Evolutionary conservation across 2,113 vertebrate genomes (phyloP).

Genomic region (Typhlomys cinereus): DNA sequence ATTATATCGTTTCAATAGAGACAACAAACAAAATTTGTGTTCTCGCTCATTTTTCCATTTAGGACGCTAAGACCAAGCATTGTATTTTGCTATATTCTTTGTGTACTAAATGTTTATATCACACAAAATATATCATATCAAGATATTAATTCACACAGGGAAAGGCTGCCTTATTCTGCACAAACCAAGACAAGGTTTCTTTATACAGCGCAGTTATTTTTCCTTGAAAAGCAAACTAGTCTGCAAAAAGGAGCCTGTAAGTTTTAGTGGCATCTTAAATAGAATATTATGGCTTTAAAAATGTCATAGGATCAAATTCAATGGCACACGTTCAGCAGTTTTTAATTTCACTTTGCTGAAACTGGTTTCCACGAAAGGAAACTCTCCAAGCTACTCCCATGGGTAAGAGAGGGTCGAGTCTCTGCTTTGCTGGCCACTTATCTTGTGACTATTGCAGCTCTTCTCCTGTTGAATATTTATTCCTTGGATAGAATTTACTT

Average conservation of each 20-base stretch:
- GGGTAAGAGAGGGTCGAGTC: not conserved
- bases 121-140: not conserved
- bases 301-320: conserved; percentile 53
- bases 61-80: not conserved
- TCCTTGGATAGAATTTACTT: conserved; percentile 47
- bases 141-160: conserved; percentile 2
- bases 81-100: not conserved
- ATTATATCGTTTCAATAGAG: not conserved
- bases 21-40: not conserved
- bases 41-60: not conserved
- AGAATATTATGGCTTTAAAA: conserved; percentile 50
- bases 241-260: conserved; percentile 38
- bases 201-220: conserved; percentile 49
- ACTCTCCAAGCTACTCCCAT: not conserved
- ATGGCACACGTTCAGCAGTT: not conserved
- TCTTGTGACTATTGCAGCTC: conserved; percentile 1
- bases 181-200: not conserved
- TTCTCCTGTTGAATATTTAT: conserved; percentile 61
- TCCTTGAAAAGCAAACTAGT: not conserved
- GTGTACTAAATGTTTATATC: not conserved
- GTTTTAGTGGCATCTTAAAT: conserved; percentile 53
- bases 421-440: not conserved
- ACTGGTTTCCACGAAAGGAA: conserved; percentile 44
- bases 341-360: conserved; percentile 60
- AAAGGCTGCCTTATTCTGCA: not conserved